phyloP scores from a whole-genome alignment of 2,888 invertebrate genomes.

The Agrochola lota region DNA sequence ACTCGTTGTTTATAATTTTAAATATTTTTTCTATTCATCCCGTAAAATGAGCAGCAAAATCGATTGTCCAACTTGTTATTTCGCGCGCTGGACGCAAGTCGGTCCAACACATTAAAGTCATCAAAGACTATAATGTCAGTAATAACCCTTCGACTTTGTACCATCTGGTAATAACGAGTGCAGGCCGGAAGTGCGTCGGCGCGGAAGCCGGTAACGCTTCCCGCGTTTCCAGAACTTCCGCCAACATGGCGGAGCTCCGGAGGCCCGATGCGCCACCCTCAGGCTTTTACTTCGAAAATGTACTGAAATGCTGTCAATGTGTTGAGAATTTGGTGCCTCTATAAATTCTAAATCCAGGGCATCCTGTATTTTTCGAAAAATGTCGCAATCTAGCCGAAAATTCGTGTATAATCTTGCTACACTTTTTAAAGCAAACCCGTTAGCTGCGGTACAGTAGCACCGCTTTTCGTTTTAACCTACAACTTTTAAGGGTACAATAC shows the following conservation, averaged over 20 bases:
- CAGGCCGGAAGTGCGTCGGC: conserved; percentile 77
- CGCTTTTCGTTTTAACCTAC: conserved; percentile 8
- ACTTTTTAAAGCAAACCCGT: conserved; percentile 14
- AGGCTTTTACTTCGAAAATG: conserved; percentile 45
- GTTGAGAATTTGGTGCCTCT: conserved; percentile 38
- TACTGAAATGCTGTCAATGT: conserved; percentile 54
- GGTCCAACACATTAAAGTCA: conserved; percentile 40
- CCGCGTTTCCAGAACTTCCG: conserved; percentile 75
- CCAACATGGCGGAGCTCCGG: conserved; percentile 66
- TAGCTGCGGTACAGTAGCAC: not conserved
- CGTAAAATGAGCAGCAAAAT: not conserved
- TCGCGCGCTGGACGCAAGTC: conserved; percentile 17
- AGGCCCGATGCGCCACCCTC: conserved; percentile 48
- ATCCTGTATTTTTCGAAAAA: conserved; percentile 26
- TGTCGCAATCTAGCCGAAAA: conserved; percentile 33
- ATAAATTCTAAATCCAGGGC: conserved; percentile 44
- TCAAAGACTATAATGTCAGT: conserved; percentile 38
- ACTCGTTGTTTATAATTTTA: not conserved
- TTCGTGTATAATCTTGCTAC: conserved; percentile 35
- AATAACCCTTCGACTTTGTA: conserved; percentile 58
- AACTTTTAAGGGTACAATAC: not conserved
- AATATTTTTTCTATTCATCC: not conserved
- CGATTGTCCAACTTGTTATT: not conserved
- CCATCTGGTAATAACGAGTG: conserved; percentile 68
- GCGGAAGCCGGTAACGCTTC: conserved; percentile 75